Percentiles rank a stretch among this genome's conserved stretches.
Conservation (phyloP, 1,140 invertebrate genomes). For the Palaemon carinicauda region DNA sequence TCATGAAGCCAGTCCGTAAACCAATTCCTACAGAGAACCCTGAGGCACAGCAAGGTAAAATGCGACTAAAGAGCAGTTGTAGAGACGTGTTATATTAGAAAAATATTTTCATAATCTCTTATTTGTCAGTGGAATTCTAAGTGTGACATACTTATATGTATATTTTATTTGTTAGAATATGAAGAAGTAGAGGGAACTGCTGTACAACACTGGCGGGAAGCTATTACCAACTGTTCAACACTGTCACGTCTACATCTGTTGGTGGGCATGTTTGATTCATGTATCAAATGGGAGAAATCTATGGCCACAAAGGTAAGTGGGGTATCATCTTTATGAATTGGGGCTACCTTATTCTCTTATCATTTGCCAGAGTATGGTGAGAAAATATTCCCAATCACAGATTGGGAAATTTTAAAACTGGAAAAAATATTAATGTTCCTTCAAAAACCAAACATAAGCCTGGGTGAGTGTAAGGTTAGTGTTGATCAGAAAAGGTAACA, state of each 20-base stretch:
- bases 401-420: no score
- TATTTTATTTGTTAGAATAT: conserved; percentile 57
- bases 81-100: background rate
- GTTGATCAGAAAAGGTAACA: no score
- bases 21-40: conserved; percentile 11
- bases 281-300: conserved; percentile 68
- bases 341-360: no score
- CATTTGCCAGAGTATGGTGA: no score
- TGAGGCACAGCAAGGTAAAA: conserved; percentile 6
- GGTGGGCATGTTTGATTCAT: conserved; percentile 65
- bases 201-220: conserved; percentile 64
- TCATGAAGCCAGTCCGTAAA: conserved; percentile 55
- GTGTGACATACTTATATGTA: background rate
- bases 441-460: no score
- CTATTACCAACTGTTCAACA: conserved; percentile 63
- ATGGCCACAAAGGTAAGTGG: conserved; percentile 66
- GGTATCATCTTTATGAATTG: no score
- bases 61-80: background rate
- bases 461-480: no score
- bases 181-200: conserved; percentile 59
- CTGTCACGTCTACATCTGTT: conserved; percentile 66
- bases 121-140: background rate
- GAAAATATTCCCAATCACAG: no score
- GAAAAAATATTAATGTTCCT: no score
- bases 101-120: no score